phyloP scores from a whole-genome alignment of 2,797 vertebrate genomes.

The Bothrops alternatus region DNA sequence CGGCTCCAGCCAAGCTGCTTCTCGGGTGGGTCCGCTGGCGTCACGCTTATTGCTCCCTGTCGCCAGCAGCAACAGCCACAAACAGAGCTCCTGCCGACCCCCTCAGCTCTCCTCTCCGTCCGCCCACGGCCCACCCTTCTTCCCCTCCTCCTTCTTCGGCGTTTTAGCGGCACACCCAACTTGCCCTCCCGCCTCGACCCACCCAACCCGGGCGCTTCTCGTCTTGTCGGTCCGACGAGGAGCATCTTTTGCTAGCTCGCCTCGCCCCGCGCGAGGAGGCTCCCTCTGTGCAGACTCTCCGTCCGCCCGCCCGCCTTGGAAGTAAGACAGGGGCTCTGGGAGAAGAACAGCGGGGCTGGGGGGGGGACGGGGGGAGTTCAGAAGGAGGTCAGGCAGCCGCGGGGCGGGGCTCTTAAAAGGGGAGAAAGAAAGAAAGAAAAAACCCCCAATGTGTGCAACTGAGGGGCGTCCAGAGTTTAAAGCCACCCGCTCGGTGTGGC shows the following conservation, averaged over 20 bases:
- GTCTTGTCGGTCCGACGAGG: too few species aligned
- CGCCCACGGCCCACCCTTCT: background rate
- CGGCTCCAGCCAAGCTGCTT: background rate
- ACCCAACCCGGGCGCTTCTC: background rate
- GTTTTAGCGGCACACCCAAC: background rate
- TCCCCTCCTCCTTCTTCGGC: background rate
- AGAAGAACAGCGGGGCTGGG: background rate
- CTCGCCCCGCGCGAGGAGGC: background rate
- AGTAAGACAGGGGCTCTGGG: background rate
- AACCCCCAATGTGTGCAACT: background rate
- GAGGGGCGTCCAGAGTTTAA: background rate
- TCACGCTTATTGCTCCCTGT: background rate
- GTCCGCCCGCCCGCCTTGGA: background rate
- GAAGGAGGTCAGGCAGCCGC: background rate
- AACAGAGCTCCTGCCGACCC: background rate
- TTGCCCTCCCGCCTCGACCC: background rate
- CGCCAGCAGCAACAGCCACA: background rate
- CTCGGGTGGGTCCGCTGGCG: background rate
- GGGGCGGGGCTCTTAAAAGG: background rate
- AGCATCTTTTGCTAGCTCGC: background rate
- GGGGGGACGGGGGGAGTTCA: background rate
- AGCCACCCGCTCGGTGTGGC: fast-evolving
- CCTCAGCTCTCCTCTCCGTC: background rate
- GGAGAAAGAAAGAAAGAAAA: too few species aligned
- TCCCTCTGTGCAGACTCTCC: background rate